These are phyloP conservation scores for Serripes groenlandicus DNA, from an alignment of 2,888 invertebrate species.

Conservation along the genomic window DNA sequence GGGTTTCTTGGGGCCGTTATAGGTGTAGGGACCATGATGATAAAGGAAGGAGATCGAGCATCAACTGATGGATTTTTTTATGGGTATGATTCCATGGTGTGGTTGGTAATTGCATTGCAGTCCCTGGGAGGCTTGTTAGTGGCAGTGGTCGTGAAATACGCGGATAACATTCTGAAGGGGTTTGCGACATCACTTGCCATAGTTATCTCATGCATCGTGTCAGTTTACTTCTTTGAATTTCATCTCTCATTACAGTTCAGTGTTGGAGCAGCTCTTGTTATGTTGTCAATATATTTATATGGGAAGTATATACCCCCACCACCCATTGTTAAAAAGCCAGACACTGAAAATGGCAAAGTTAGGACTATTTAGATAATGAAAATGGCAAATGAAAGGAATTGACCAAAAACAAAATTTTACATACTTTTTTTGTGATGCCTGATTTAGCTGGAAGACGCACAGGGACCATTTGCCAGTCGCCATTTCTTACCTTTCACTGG, in stretches of 20 bases:
- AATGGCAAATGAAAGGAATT: neutral
- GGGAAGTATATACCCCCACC: conserved; percentile 74
- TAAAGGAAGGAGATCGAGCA: conserved; percentile 82
- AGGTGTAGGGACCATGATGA: conserved; percentile 92
- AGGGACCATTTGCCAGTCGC: neutral
- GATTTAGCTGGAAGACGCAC: neutral
- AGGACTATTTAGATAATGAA: conserved; percentile 54
- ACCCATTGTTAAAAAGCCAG: conserved; percentile 25
- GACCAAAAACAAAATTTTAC: neutral
- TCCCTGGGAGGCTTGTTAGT: conserved; percentile 98
- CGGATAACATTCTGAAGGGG: conserved; percentile 99
- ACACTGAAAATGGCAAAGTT: conserved; percentile 52
- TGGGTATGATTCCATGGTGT: conserved; percentile 89
- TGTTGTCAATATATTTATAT: conserved; percentile 97
- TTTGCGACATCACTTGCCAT: conserved; percentile 98
- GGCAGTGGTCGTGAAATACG: conserved; percentile 99
- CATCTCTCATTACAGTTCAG: conserved; percentile 94
- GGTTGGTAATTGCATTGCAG: conserved; percentile 93
- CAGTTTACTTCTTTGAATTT: conserved; percentile 97
- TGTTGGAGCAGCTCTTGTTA: conserved; percentile 94
- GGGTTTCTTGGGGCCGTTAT: conserved; percentile 96
- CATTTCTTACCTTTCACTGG: neutral
- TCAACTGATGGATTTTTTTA: conserved; percentile 90
- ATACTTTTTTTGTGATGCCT: neutral
- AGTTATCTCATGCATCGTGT: conserved; percentile 96